Conservation (phyloP, 2,797 vertebrate genomes). For the Thripadectes ignobilis region DNA sequence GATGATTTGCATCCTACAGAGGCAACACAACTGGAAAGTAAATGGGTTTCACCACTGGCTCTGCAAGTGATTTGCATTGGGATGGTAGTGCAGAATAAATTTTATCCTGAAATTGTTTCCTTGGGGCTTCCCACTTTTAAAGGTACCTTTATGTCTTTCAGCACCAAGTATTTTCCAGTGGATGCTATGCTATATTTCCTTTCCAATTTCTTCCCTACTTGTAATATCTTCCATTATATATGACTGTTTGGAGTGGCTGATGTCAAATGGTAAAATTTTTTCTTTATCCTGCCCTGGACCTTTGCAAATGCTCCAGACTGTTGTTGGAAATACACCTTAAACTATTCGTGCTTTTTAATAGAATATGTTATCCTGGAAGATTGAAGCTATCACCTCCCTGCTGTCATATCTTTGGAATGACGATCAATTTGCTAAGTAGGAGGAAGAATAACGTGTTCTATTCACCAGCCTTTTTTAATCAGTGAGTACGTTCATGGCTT, state of each 20-base stretch:
- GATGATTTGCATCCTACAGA: not conserved
- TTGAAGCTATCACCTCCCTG: not conserved
- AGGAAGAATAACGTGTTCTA: not conserved
- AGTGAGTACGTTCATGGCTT: not conserved
- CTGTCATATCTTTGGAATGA: not conserved
- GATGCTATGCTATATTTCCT: not conserved
- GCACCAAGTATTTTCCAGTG: not conserved
- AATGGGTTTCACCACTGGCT: not conserved
- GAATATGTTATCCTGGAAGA: not conserved
- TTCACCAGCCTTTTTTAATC: not conserved
- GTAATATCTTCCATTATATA: not conserved
- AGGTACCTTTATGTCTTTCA: not conserved
- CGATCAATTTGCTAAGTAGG: not conserved
- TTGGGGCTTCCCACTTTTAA: not conserved
- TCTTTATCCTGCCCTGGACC: not conserved
- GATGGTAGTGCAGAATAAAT: not conserved
- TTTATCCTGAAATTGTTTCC: not conserved
- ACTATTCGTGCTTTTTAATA: not conserved
- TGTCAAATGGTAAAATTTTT: not conserved
- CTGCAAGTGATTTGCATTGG: not conserved
- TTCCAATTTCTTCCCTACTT: not conserved
- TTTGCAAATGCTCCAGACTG: not conserved
- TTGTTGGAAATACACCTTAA: not conserved
- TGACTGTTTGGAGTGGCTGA: not conserved
- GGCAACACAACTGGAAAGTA: not conserved